Base-by-base conservation (phyloP, 2,797 vertebrate genomes). In the Spinibarbus caldwelli region DNA sequence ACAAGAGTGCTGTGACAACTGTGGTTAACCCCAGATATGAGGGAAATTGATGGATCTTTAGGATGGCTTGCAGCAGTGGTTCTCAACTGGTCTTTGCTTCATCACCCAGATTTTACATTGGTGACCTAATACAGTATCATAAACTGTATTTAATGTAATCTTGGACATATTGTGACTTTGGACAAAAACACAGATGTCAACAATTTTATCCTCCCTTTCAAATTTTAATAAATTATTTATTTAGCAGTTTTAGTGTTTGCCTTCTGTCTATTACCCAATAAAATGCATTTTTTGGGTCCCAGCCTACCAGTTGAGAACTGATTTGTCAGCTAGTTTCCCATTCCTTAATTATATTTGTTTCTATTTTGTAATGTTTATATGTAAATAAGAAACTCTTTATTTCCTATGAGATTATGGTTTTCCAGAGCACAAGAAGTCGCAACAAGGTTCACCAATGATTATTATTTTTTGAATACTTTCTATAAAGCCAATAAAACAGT, bases 11-110 rank as follows among this genome's bases (percentile, higher is more conserved):
- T 1, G 98, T 99, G 89, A 99, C 98, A 14, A 99, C 98, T 73
- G 97, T 99, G 89, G 95, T 99, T 91, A 99, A 99, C 93, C 98
- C 98, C 87, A 98, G 97, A 94, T 99, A 99, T 71, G 97, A 99
- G 95, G 98, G 98, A 85, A 99, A 99, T 90, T 99, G 95, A 99
- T 92, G 91, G 91, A 90, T 91, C 47, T 12, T 70, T 11, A 17
- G 45, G 12, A 31, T 31, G n/a, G 7, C 41, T 79, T 64, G 17
- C 9, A 66, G 26, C 17, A 66, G n/a, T 47, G 26, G 34, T 67
- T 67, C 43, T 34, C 41, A 66, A 17, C 59, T 10, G 3, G 45
- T n/a, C 23, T 67, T 68, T 41, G 43, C 62, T 66, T 52, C 41
- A 67, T 21, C 29, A 8, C 4, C 31, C 62, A 34, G 29, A 49